phyloP scores from a whole-genome alignment of 2,888 invertebrate species.

The Griposia aprilina region DNA sequence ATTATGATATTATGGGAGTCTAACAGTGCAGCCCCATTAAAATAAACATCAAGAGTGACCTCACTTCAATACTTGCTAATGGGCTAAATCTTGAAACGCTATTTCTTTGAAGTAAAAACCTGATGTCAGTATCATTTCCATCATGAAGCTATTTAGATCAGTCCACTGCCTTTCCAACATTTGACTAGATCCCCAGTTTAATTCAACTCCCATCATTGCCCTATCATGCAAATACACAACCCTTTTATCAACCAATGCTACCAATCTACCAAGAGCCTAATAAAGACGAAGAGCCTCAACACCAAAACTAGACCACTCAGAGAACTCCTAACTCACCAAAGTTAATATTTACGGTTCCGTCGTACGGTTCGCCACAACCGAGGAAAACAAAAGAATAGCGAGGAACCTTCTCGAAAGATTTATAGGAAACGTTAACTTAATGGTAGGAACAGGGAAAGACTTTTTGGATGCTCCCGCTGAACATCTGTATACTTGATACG shows the following conservation, averaged over 20 bases:
- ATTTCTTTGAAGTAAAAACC: no score
- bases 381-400: conserved; percentile 76
- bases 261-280: conserved; percentile 25
- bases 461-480: conserved; percentile 74
- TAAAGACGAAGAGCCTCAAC: conserved; percentile 40
- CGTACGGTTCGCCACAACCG: conserved; percentile 22
- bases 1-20: no score
- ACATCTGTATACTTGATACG: conserved; percentile 72
- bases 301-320: conserved; percentile 48
- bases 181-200: not conserved
- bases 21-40: no score
- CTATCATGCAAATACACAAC: conserved; percentile 4
- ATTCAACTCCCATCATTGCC: not conserved
- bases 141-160: no score
- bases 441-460: conserved; percentile 85
- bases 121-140: no score
- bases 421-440: conserved; percentile 84
- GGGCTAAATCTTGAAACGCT: not conserved
- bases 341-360: conserved; percentile 61
- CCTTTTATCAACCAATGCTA: not conserved
- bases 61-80: no score
- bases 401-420: conserved; percentile 76
- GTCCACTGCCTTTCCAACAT: not conserved
- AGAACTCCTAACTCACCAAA: conserved; percentile 56
- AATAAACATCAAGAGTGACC: no score